A percentile compares a stretch with the other conserved stretches of the same genome.
These are phyloP conservation scores for Phocides pigmalion DNA, from an alignment of 1,140 invertebrate species.

Conservation along the genomic window DNA sequence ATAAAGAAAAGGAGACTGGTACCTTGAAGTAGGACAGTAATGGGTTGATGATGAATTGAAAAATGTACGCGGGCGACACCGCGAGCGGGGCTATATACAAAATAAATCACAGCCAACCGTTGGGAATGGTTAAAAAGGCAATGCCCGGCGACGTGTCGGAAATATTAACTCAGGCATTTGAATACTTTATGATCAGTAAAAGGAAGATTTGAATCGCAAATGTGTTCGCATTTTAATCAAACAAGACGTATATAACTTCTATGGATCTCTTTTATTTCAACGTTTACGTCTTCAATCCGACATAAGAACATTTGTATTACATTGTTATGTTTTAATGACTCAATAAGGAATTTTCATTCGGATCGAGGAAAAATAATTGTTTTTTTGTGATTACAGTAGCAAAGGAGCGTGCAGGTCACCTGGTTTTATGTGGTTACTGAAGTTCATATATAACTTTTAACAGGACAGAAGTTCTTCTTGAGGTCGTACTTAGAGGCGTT, in stretches of 20 bases:
- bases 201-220: slow-evolving; percentile 78
- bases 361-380: too few relatives aligned
- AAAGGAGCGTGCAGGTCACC: too few relatives aligned
- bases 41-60: too few relatives aligned
- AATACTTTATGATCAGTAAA: slow-evolving; percentile 82
- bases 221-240: slow-evolving; percentile 77
- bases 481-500: too few relatives aligned
- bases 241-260: slow-evolving; percentile 44
- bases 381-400: too few relatives aligned
- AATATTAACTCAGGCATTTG: slow-evolving; percentile 77
- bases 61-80: too few relatives aligned
- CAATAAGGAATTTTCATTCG: neutral
- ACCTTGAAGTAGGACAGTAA: too few relatives aligned
- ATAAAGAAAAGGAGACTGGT: too few relatives aligned
- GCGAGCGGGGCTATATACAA: neutral
- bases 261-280: slow-evolving; percentile 26
- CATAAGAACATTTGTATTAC: slow-evolving; percentile 16
- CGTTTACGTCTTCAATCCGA: slow-evolving; percentile 28
- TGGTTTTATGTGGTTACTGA: too few relatives aligned
- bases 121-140: slow-evolving; percentile 9
- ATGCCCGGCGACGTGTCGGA: slow-evolving; percentile 60
- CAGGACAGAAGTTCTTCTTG: too few relatives aligned
- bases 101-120: slow-evolving; percentile 12
- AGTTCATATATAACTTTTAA: too few relatives aligned
- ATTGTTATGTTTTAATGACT: neutral